Percentiles rank a stretch among this genome's conserved stretches.
phyloP scores from a whole-genome alignment of 2,797 vertebrate genomes.

The Otus scops region DNA sequence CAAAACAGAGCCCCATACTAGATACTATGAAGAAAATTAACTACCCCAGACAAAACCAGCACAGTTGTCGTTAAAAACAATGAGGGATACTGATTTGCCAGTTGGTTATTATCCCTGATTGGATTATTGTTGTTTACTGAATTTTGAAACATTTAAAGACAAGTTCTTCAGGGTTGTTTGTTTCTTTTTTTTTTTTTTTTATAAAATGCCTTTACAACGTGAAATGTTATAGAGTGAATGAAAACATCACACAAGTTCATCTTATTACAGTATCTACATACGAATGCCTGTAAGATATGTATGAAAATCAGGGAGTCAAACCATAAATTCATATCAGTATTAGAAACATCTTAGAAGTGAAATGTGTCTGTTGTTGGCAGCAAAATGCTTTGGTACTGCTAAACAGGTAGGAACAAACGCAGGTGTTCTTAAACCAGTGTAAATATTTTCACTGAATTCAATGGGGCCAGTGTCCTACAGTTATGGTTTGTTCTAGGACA shows the following conservation, averaged over 20 bases:
- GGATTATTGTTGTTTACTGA: background rate
- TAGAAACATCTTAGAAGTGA: background rate
- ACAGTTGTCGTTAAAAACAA: background rate
- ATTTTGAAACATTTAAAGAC: background rate
- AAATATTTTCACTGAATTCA: background rate
- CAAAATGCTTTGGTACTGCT: background rate
- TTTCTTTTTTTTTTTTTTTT: background rate
- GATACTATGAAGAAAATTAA: background rate
- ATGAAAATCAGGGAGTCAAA: background rate
- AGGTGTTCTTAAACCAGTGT: background rate
- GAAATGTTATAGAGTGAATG: background rate
- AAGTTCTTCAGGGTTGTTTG: background rate
- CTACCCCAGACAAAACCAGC: background rate
- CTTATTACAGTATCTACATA: background rate
- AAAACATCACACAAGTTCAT: background rate
- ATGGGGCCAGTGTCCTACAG: background rate
- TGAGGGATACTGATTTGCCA: background rate
- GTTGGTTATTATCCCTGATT: background rate
- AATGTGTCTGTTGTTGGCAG: background rate
- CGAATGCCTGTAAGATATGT: background rate
- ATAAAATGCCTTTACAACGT: background rate
- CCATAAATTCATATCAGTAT: background rate
- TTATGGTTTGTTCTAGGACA: background rate
- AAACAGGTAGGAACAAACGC: background rate
- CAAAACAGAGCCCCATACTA: background rate